Evolutionary conservation across 1,140 invertebrate species (phyloP).

Genomic region (Brachionus plicatilis): DNA sequence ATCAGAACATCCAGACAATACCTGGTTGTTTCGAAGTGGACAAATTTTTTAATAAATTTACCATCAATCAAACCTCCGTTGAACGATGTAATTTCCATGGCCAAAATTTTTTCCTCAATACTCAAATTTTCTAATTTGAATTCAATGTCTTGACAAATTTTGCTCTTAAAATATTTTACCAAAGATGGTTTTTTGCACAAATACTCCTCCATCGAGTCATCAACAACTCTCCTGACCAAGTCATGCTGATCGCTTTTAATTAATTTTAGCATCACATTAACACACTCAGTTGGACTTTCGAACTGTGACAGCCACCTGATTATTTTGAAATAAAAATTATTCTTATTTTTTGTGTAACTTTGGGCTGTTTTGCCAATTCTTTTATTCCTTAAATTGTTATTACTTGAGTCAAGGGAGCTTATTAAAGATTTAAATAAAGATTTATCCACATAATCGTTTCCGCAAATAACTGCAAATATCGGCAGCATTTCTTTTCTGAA

Average conservation of each 20-base stretch:
- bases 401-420: slow-evolving; percentile 6
- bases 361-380: not conserved
- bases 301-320: slow-evolving; percentile 27
- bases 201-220: not conserved
- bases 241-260: slow-evolving; percentile 1
- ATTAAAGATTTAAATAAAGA: not conserved
- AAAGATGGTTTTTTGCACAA: not conserved
- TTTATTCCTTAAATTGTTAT: not conserved
- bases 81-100: not conserved
- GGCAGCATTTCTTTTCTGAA: slow-evolving; percentile 35
- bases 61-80: not conserved
- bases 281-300: not conserved
- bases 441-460: slow-evolving; percentile 29
- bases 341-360: not conserved
- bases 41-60: not conserved
- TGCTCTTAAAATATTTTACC: not conserved
- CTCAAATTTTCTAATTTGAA: not conserved
- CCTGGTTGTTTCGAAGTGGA: not conserved
- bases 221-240: not conserved
- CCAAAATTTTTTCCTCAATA: not conserved
- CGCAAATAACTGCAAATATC: not conserved
- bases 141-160: not conserved
- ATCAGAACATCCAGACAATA: slow-evolving; percentile 22
- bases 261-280: not conserved
- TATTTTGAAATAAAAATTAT: not conserved